Evolutionary conservation across 2,113 vertebrate genomes (phyloP).

Genomic region (Alexandromys fortis): DNA sequence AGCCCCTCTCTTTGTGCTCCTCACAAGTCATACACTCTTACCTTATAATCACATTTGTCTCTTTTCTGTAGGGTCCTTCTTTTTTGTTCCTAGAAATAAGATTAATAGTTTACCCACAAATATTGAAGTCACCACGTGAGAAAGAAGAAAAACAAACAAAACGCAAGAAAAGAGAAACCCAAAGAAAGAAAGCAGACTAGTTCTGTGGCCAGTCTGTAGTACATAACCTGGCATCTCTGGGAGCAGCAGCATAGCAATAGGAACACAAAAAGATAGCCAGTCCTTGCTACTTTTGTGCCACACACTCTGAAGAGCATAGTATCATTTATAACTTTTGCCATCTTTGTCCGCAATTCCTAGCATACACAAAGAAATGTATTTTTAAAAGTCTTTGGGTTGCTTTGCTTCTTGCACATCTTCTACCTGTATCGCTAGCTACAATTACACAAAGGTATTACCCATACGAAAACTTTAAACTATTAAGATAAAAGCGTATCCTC

Average conservation of each 20-base stretch:
- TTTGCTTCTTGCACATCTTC: background rate
- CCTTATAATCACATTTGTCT: slow-evolving; percentile 72
- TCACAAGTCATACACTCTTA: slow-evolving; percentile 72
- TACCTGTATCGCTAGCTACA: background rate
- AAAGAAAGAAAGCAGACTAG: background rate
- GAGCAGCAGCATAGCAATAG: background rate
- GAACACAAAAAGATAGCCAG: background rate
- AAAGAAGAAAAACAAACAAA: background rate
- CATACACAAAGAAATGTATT: background rate
- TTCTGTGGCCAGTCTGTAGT: background rate
- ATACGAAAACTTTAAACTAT: background rate
- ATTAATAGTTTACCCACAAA: slow-evolving; percentile 54
- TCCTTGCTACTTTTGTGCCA: background rate
- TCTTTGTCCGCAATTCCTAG: background rate
- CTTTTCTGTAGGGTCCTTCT: slow-evolving; percentile 60
- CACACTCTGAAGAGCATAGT: background rate
- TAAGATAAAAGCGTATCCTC: slow-evolving; percentile 10
- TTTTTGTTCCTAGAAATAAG: slow-evolving; percentile 49
- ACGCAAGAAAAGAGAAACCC: background rate
- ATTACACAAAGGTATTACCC: slow-evolving; percentile 2
- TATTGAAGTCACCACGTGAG: slow-evolving; percentile 33
- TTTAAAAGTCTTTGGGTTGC: background rate
- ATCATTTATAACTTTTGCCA: background rate
- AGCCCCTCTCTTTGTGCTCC: slow-evolving; percentile 75
- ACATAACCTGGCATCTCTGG: background rate